A percentile compares a stretch with the other conserved stretches of the same genome.
Evolutionary conservation across 2,888 invertebrate species (phyloP).

Genomic region (Carpatolechia fugitivella): DNA sequence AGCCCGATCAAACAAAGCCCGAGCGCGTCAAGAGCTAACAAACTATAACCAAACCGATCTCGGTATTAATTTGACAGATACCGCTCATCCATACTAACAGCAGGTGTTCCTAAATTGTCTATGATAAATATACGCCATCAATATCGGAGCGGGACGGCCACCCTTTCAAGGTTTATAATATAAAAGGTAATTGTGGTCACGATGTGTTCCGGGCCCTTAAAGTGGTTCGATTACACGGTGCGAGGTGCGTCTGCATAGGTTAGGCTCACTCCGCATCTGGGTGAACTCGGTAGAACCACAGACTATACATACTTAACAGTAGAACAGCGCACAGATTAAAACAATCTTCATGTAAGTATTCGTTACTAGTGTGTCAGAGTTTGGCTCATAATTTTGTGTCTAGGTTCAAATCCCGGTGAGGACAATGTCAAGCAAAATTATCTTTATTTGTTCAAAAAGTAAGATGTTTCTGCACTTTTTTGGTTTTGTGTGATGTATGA

Average conservation of each 20-base stretch:
- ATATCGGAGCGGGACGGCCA: constrained; percentile 49
- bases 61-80: constrained; percentile 63
- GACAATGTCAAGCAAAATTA: no score
- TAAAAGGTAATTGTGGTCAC: constrained; percentile 58
- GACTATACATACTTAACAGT: no score
- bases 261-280: no score
- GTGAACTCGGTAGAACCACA: no score
- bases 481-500: no score
- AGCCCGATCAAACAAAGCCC: constrained; percentile 16
- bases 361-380: no score
- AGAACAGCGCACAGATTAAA: no score
- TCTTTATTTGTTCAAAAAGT: no score
- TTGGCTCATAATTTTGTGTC: no score
- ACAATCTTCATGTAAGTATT: no score
- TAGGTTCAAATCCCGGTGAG: no score
- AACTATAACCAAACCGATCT: constrained; percentile 6
- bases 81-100: constrained; percentile 60
- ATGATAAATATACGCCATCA: constrained; percentile 73
- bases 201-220: constrained; percentile 32
- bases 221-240: constrained; percentile 32
- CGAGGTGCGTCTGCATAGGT: background rate
- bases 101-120: constrained; percentile 72
- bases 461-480: no score
- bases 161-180: constrained; percentile 52
- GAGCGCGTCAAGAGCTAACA: constrained; percentile 12